These are phyloP conservation scores for Torymus aiolomorphi DNA, from an alignment of 2,888 invertebrate genomes.

Conservation along the genomic window DNA sequence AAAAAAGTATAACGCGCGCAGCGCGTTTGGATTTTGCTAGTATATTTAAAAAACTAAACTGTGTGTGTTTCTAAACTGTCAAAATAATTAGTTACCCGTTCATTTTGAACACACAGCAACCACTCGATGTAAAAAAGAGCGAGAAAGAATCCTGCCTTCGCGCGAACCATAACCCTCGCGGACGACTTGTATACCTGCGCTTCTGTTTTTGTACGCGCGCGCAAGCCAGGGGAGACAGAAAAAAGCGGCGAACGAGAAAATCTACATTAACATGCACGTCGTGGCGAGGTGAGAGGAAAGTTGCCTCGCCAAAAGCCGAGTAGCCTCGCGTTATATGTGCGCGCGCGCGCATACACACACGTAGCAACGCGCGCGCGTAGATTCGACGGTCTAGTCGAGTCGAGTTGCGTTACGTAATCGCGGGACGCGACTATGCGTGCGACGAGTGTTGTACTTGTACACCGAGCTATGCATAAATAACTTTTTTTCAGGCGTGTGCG, in stretches of 20 bases:
- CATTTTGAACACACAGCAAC: no score
- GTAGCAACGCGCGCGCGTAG: not conserved
- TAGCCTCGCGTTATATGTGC: conserved; percentile 24
- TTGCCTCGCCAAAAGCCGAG: conserved; percentile 62
- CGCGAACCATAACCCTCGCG: no score
- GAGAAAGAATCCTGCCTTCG: no score
- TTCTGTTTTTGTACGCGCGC: conserved; percentile 1
- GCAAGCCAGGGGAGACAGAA: conserved; percentile 1
- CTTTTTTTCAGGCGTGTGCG: conserved; percentile 7
- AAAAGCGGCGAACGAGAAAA: conserved; percentile 43
- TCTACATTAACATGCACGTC: conserved; percentile 46
- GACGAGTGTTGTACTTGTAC: conserved; percentile 33
- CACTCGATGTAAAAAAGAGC: no score
- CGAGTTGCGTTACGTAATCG: conserved; percentile 33
- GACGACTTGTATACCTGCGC: not conserved
- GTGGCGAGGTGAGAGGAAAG: conserved; percentile 61
- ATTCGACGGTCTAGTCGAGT: conserved; percentile 49
- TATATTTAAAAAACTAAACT: no score
- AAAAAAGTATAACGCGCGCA: no score
- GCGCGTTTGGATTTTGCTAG: no score
- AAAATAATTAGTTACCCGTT: no score
- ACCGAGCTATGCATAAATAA: conserved; percentile 47
- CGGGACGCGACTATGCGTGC: conserved; percentile 27
- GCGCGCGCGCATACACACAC: not conserved
- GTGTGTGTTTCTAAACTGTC: no score